Evolutionary conservation across 1,140 invertebrate genomes (phyloP).

Genomic region (Littorina saxatilis): DNA sequence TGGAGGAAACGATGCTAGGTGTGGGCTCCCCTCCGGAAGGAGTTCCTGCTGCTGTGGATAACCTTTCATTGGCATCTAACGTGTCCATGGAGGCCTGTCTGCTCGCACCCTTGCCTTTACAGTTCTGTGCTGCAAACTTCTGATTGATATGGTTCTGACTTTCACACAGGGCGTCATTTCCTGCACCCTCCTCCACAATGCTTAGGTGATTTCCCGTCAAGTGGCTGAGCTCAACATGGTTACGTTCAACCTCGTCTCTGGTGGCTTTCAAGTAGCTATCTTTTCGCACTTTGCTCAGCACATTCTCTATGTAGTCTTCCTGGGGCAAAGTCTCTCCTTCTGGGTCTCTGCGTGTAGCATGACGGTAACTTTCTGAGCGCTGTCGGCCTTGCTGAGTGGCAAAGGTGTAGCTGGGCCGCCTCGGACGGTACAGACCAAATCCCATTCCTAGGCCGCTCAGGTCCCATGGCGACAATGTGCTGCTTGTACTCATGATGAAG

Average conservation of each 20-base stretch:
- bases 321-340: constrained; percentile 51
- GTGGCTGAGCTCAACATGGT: constrained; percentile 42
- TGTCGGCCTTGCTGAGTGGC: constrained; percentile 69
- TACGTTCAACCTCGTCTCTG: constrained; percentile 39
- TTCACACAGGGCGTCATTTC: constrained; percentile 31
- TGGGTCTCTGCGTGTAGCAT: constrained; percentile 66
- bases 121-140: constrained; percentile 39
- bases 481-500: constrained; percentile 23
- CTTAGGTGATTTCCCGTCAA: constrained; percentile 25
- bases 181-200: constrained; percentile 21
- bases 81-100: neutral
- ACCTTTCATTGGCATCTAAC: constrained; percentile 4
- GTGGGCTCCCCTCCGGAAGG: neutral
- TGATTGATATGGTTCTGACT: constrained; percentile 43
- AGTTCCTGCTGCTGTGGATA: neutral
- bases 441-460: constrained; percentile 68
- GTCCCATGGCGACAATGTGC: constrained; percentile 68
- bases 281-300: constrained; percentile 66
- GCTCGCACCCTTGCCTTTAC: neutral
- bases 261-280: constrained; percentile 69
- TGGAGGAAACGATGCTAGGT: constrained; percentile 12
- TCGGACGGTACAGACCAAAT: constrained; percentile 71
- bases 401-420: constrained; percentile 72
- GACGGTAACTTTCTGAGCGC: constrained; percentile 71
- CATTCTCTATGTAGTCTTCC: constrained; percentile 70